Conservation (phyloP, 2,888 invertebrate genomes). For the Cantharis lateralis region DNA sequence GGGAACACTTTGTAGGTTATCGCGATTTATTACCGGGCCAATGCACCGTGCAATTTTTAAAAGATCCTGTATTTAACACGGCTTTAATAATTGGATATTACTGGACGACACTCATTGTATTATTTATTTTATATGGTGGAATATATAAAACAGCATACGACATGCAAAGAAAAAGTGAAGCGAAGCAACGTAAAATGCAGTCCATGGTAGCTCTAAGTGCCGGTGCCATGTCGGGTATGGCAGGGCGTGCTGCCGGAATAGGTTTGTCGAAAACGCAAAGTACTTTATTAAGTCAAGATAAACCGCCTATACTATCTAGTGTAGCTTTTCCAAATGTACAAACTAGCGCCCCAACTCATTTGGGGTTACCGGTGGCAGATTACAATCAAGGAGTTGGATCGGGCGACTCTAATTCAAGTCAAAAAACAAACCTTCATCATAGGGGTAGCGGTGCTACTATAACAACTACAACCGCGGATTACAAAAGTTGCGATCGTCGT, state of each 20-base stretch:
- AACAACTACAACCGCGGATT: conserved; percentile 54
- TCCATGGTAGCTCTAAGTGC: conserved; percentile 91
- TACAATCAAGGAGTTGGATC: conserved; percentile 51
- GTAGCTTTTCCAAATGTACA: conserved; percentile 55
- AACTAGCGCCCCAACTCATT: conserved; percentile 43
- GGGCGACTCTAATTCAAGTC: conserved; percentile 65
- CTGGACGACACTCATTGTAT: conserved; percentile 94
- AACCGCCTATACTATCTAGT: conserved; percentile 62
- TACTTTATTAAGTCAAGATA: conserved; percentile 72
- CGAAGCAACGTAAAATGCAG: conserved; percentile 94
- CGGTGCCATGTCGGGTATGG: conserved; percentile 90
- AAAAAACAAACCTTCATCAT: conserved; percentile 62
- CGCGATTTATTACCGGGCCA: conserved; percentile 85
- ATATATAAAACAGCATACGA: conserved; percentile 97
- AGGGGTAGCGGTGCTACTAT: conserved; percentile 63
- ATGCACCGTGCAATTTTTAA: conserved; percentile 96
- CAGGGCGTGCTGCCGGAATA: conserved; percentile 84
- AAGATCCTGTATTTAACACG: conserved; percentile 96
- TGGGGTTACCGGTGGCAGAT: conserved; percentile 42
- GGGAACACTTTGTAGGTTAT: conserved; percentile 97
- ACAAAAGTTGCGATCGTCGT: conserved; percentile 39
- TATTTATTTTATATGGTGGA: conserved; percentile 94
- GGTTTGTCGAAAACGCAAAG: conserved; percentile 78
- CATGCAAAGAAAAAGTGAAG: conserved; percentile 96
- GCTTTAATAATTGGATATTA: conserved; percentile 96